phyloP scores from a whole-genome alignment of 2,888 invertebrate species.

The Brenthis hecate region DNA sequence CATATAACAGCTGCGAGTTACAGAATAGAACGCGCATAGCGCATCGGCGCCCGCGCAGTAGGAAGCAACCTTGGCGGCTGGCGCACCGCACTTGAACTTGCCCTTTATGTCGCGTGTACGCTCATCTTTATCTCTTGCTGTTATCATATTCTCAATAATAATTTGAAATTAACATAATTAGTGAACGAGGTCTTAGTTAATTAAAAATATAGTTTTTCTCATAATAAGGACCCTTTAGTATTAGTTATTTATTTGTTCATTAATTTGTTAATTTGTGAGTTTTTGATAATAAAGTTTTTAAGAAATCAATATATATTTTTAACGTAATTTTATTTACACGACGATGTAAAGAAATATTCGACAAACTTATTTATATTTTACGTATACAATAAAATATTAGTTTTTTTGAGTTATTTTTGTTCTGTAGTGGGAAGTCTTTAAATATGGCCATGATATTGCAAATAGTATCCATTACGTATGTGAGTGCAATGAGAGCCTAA shows the following conservation, averaged over 20 bases:
- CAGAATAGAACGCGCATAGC: constrained; percentile 34
- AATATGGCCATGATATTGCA: constrained; percentile 46
- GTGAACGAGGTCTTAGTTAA: too few species aligned
- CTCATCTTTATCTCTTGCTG: constrained; percentile 29
- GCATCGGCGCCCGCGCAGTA: constrained; percentile 52
- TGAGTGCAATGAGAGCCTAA: constrained; percentile 66
- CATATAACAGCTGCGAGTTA: constrained; percentile 36
- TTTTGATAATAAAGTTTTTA: too few species aligned
- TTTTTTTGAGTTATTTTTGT: neutral
- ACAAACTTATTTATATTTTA: neutral
- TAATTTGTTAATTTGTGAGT: too few species aligned
- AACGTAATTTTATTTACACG: too few species aligned
- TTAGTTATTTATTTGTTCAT: too few species aligned
- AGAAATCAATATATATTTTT: too few species aligned
- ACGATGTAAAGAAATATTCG: too few species aligned
- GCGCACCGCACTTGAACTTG: constrained; percentile 74
- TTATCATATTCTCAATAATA: constrained; percentile 33
- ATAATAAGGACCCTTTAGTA: too few species aligned
- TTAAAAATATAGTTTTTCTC: too few species aligned
- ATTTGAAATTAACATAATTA: constrained; percentile 10
- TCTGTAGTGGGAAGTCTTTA: constrained; percentile 21
- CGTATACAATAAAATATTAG: neutral
- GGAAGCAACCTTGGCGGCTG: constrained; percentile 68
- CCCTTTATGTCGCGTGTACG: constrained; percentile 48
- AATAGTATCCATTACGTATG: constrained; percentile 45